A percentile compares a stretch with the other conserved stretches of the same genome.
Conservation (phyloP, 2,888 invertebrate genomes). For the Epinotia brunnichana region DNA sequence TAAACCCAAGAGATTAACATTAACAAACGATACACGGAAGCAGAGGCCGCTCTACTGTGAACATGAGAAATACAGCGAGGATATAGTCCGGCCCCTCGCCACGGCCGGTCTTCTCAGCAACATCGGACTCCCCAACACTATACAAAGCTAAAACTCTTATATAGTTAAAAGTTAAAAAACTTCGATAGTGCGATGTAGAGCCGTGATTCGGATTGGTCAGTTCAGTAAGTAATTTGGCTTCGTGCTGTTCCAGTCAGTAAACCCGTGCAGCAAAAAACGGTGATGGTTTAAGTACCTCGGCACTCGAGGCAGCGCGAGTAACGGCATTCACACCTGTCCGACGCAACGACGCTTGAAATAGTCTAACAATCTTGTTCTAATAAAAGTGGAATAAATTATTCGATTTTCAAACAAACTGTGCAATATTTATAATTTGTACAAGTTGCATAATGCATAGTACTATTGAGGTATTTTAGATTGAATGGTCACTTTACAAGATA, state of each 20-base stretch:
- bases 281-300: slow-evolving; percentile 45
- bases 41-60: slow-evolving; percentile 79
- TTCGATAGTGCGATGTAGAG: slow-evolving; percentile 68
- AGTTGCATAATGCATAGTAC: neutral
- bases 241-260: slow-evolving; percentile 76
- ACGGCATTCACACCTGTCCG: slow-evolving; percentile 22
- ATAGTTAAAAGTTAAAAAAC: slow-evolving; percentile 58
- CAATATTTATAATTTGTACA: neutral
- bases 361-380: neutral
- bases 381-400: neutral
- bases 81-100: slow-evolving; percentile 81
- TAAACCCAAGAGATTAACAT: slow-evolving; percentile 78
- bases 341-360: slow-evolving; percentile 12
- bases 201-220: slow-evolving; percentile 62
- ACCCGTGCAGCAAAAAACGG: slow-evolving; percentile 65
- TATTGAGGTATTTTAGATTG: too few relatives aligned
- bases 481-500: too few relatives aligned
- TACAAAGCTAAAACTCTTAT: slow-evolving; percentile 48
- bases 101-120: slow-evolving; percentile 78
- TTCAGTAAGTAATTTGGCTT: slow-evolving; percentile 55
- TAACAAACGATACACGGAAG: slow-evolving; percentile 82
- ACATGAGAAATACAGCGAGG: slow-evolving; percentile 73
- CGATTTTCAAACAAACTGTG: neutral
- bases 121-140: slow-evolving; percentile 77
- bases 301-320: slow-evolving; percentile 25